phyloP scores from a whole-genome alignment of 2,797 vertebrate species.

The Coilia nasus region DNA sequence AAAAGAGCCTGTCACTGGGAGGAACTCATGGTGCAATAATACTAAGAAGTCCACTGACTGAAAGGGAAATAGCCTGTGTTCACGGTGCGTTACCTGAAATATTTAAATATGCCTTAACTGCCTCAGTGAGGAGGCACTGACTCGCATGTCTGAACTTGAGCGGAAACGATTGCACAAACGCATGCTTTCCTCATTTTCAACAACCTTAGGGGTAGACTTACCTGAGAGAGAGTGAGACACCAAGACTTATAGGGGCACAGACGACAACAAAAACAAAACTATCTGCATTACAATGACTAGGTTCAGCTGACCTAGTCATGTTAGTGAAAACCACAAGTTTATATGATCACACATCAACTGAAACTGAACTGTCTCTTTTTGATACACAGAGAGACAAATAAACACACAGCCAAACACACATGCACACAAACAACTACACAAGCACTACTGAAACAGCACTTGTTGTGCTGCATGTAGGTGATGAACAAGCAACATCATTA shows the following conservation, averaged over 20 bases:
- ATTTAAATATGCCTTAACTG: neutral
- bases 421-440: neutral
- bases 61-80: neutral
- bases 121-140: constrained; percentile 15
- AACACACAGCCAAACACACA: neutral
- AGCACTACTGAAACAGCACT: neutral
- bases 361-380: no score
- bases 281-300: no score
- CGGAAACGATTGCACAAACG: constrained; percentile 24
- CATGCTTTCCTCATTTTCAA: constrained; percentile 13
- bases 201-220: neutral
- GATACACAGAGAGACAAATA: no score
- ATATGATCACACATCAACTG: no score
- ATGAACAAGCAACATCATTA: neutral
- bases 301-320: no score
- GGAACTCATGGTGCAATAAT: constrained; percentile 23
- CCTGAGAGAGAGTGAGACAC: neutral
- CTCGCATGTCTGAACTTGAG: constrained; percentile 32
- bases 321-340: no score
- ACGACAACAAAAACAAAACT: no score
- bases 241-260: neutral
- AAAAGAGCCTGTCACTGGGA: no score
- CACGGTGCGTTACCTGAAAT: neutral
- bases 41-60: neutral
- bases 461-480: neutral